These are phyloP conservation scores for Takifugu ocellatus DNA, from an alignment of 2,797 vertebrate species.

Conservation along the genomic window DNA sequence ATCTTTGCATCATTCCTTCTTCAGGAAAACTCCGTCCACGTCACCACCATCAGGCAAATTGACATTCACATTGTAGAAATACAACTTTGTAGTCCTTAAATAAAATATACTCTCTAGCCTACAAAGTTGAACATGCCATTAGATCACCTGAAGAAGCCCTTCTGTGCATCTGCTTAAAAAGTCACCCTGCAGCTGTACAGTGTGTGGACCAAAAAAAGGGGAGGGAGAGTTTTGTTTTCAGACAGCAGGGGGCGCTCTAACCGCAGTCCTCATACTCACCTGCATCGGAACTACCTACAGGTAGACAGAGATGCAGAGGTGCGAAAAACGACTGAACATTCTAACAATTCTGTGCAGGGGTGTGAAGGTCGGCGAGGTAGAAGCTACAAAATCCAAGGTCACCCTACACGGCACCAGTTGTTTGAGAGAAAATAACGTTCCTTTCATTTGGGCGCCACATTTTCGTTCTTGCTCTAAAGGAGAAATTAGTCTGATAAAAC, in stretches of 20 bases:
- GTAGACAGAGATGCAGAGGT: slow-evolving; percentile 26
- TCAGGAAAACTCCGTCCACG: slow-evolving; percentile 33
- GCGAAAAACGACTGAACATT: slow-evolving; percentile 36
- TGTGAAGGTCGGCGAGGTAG: slow-evolving; percentile 54
- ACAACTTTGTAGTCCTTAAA: slow-evolving; percentile 32
- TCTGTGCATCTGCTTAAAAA: slow-evolving; percentile 34
- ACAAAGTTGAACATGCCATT: slow-evolving; percentile 53
- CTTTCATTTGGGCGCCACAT: too few relatives aligned
- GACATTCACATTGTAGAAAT: slow-evolving; percentile 65
- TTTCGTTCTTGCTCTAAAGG: slow-evolving; percentile 14
- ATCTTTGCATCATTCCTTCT: slow-evolving; percentile 31
- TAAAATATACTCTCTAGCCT: slow-evolving; percentile 68
- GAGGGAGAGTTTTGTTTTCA: slow-evolving; percentile 26
- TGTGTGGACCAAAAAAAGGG: slow-evolving; percentile 17
- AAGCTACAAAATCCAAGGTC: slow-evolving; percentile 59
- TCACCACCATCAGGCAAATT: slow-evolving; percentile 34
- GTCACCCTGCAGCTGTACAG: slow-evolving; percentile 8
- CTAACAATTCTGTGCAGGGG: slow-evolving; percentile 14
- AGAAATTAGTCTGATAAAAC: slow-evolving; percentile 1
- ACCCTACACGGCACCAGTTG: slow-evolving; percentile 30
- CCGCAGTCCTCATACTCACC: slow-evolving; percentile 46
- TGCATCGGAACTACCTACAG: slow-evolving; percentile 71
- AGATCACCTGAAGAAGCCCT: slow-evolving; percentile 60
- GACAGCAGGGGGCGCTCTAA: slow-evolving; percentile 60
- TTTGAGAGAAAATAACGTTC: too few relatives aligned